These are phyloP conservation scores for Mesodorylaimus sp. DNA, from an alignment of 2,888 invertebrate species.

Conservation along the genomic window DNA sequence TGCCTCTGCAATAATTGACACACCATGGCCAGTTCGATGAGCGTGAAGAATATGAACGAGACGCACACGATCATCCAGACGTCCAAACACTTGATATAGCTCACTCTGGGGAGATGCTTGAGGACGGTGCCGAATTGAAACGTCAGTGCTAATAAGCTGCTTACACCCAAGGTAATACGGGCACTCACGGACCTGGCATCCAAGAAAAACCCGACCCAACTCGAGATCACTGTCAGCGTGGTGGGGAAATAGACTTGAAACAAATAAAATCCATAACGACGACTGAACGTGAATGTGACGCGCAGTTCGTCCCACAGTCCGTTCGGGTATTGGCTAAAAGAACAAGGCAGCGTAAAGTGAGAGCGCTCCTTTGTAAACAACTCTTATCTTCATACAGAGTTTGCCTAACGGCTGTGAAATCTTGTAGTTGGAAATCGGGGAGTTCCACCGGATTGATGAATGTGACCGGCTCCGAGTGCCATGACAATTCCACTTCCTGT, in stretches of 20 bases:
- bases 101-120: slow-evolving; percentile 10
- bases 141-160: slow-evolving; percentile 8
- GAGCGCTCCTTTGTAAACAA: no score
- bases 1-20: slow-evolving; percentile 4
- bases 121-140: slow-evolving; percentile 11
- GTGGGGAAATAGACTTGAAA: slow-evolving; percentile 11
- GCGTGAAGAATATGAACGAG: slow-evolving; percentile 8
- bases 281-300: slow-evolving; percentile 7
- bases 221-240: slow-evolving; percentile 9
- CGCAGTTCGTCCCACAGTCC: slow-evolving; percentile 9
- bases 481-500: slow-evolving; percentile 8
- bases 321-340: slow-evolving; percentile 10
- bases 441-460: slow-evolving; percentile 27
- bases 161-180: slow-evolving; percentile 11
- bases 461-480: slow-evolving; percentile 20
- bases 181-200: slow-evolving; percentile 6
- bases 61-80: slow-evolving; percentile 11
- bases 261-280: slow-evolving; percentile 10
- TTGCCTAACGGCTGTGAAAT: no score
- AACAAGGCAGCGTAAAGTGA: no score
- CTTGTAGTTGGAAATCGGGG: slow-evolving; percentile 29
- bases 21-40: slow-evolving; percentile 8
- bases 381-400: no score
- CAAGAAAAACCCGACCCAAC: slow-evolving; percentile 10
- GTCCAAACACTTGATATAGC: slow-evolving; percentile 10